Evolutionary conservation across 2,888 invertebrate genomes (phyloP), one percentile per base, ranked within the genome.

Genomic region (Archips crataeganus): DNA sequence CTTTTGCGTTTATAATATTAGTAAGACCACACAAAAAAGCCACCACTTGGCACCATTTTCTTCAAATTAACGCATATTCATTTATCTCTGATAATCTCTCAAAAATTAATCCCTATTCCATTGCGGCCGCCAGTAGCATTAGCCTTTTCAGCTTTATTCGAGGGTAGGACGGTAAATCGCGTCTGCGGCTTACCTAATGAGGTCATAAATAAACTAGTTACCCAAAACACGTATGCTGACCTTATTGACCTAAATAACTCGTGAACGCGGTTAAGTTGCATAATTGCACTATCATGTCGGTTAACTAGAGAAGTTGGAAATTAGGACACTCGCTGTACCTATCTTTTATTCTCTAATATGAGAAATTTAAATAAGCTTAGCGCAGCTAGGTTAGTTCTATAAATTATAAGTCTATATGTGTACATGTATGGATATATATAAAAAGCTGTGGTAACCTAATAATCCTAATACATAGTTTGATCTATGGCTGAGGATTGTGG

Each of bases 181-280:
- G 68, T 42, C 32, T 60, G 64, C 13, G 68, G 73, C 57, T 15
- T 45, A 49, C 63, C 73, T 69, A 73, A 69, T 70, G 70, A 65
- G 65, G 15, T 61, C 74, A 39, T 75, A 75, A 72, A 68, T 75
- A 75, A 70, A 61, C 66, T 72, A 62, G 69, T 61, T 69, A 69
- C 61, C 62, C 57, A 59, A 69, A 70, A 69, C 69, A 64, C 57
- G 23, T 68, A 59, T 54, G 60, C 54, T 73, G 68, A 73, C 74
- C 69, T 64, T 78, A 75, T 81, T 83, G 86, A 82, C 87, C 87
- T 78, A 82, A 85, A 86, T 87, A 78, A 79, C 79, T 79, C 80
- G 82, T 83, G 81, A 84, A 86, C 81, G 79, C 78, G 77, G 77
- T 47, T 63, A 23, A 54, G 36, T 78, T 79, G 79, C 78, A 79